Evolutionary conservation across 2,888 invertebrate genomes (phyloP).

Genomic region (Drosophila villosipedis): DNA sequence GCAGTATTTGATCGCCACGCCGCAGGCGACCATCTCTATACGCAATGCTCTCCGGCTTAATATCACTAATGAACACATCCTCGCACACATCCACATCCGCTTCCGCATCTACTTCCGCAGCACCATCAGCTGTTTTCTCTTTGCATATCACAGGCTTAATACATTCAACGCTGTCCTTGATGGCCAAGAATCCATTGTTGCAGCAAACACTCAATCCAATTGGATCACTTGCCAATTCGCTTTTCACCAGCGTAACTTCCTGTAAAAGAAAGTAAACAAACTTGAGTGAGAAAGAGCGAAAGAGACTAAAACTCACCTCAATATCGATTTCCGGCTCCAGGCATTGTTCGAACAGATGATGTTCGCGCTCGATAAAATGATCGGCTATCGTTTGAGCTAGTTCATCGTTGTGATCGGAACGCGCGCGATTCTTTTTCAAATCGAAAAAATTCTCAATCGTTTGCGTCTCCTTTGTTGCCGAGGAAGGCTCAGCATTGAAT

Average conservation of each 20-base stretch:
- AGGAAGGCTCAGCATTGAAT: slow-evolving; percentile 5
- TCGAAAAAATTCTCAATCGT: slow-evolving; percentile 84
- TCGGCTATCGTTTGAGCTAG: slow-evolving; percentile 66
- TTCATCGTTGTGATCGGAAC: slow-evolving; percentile 27
- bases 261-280: slow-evolving; percentile 65
- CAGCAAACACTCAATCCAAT: slow-evolving; percentile 89
- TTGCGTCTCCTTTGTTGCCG: slow-evolving; percentile 85
- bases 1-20: slow-evolving; percentile 88
- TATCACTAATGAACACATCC: slow-evolving; percentile 90
- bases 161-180: slow-evolving; percentile 36
- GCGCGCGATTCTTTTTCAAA: slow-evolving; percentile 16
- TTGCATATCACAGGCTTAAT: slow-evolving; percentile 41
- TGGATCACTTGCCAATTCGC: slow-evolving; percentile 86
- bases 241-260: slow-evolving; percentile 89
- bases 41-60: slow-evolving; percentile 87
- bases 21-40: slow-evolving; percentile 87
- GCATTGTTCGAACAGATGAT: slow-evolving; percentile 86
- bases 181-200: slow-evolving; percentile 82
- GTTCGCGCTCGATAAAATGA: slow-evolving; percentile 83
- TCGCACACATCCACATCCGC: slow-evolving; percentile 86
- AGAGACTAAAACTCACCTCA: slow-evolving; percentile 84
- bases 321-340: slow-evolving; percentile 87
- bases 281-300: background rate
- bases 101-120: slow-evolving; percentile 84
- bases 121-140: slow-evolving; percentile 21